Percentiles rank a stretch among this genome's conserved stretches.
Conservation (phyloP, 2,797 vertebrate genomes). For the Halcyon badia region DNA sequence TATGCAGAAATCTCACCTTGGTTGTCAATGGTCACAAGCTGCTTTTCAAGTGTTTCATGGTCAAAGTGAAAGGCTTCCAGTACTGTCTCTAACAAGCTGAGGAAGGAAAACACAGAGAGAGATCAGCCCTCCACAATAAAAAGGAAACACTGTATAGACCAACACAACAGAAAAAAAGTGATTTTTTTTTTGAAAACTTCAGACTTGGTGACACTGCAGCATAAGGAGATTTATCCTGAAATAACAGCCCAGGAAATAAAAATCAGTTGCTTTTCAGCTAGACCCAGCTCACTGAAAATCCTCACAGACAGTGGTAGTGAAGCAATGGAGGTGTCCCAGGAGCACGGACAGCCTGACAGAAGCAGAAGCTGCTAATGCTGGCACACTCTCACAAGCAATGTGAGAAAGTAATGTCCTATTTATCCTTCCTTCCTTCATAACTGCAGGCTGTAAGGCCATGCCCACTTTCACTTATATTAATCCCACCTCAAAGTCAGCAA, state of each 20-base stretch:
- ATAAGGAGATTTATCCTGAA: neutral
- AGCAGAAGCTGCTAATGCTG: neutral
- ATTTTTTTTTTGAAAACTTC: neutral
- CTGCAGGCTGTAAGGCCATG: neutral
- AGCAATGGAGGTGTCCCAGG: neutral
- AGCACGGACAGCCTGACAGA: neutral
- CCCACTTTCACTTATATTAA: neutral
- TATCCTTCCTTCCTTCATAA: neutral
- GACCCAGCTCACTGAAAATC: neutral
- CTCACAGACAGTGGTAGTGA: neutral
- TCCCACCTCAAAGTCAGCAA: neutral
- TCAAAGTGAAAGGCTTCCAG: constrained; percentile 97
- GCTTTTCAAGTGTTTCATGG: constrained; percentile 88
- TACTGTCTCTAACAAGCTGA: constrained; percentile 92
- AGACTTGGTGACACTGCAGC: neutral
- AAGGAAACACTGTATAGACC: neutral
- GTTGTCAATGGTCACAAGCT: constrained; percentile 85
- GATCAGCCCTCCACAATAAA: neutral
- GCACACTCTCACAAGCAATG: neutral
- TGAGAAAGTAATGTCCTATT: neutral
- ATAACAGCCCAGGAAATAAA: neutral
- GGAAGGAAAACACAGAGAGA: neutral
- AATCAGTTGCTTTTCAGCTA: neutral
- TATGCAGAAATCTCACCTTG: constrained; percentile 81
- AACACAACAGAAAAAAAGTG: neutral